Evolutionary conservation across 2,113 vertebrate genomes (phyloP).

Genomic region (Notothenia coriiceps): DNA sequence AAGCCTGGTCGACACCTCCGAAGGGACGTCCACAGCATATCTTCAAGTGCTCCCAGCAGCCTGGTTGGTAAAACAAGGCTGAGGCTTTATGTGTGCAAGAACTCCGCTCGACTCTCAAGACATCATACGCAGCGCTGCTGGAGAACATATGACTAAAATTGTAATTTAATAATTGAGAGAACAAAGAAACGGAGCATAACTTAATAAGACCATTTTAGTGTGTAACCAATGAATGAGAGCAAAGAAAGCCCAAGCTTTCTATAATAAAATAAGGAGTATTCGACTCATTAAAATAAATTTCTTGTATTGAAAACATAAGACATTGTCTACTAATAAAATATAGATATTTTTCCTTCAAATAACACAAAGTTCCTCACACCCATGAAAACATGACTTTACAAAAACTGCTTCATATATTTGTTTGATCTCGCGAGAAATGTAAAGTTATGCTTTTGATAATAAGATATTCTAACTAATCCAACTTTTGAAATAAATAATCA

Average conservation of each 20-base stretch:
- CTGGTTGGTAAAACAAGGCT: background rate
- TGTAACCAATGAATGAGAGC: background rate
- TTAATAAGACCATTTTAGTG: background rate
- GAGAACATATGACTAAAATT: background rate
- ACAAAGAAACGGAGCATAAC: background rate
- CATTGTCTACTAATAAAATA: background rate
- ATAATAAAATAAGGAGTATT: background rate
- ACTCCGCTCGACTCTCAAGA: background rate
- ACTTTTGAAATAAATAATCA: background rate
- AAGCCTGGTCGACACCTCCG: conserved; percentile 69
- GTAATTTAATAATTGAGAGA: background rate
- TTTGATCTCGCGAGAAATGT: background rate
- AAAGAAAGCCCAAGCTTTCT: background rate
- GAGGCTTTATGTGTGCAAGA: background rate
- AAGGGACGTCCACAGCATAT: conserved; percentile 44
- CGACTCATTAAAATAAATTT: background rate
- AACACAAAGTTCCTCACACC: background rate
- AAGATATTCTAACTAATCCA: background rate
- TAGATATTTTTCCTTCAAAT: background rate
- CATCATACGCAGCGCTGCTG: background rate
- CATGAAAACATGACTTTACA: background rate
- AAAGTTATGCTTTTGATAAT: background rate
- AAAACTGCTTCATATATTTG: background rate
- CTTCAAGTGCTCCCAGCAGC: conserved; percentile 40
- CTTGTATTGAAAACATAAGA: background rate